Base-by-base conservation (phyloP, 1,140 invertebrate genomes). In the Atta cephalotes region DNA sequence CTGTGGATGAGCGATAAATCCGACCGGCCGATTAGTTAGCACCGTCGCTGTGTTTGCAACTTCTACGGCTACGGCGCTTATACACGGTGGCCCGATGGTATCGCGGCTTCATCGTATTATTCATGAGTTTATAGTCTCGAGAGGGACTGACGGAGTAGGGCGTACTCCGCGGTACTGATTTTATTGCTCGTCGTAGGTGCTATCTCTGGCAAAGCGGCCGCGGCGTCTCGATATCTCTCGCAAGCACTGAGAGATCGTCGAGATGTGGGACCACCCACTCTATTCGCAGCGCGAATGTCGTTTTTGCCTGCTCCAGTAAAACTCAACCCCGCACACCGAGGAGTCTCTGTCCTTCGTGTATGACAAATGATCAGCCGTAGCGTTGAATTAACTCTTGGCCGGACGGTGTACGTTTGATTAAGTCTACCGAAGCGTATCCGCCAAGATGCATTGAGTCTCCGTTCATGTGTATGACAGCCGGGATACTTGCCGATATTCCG, bases 301-400 rank as follows among this genome's bases (percentile, higher is more conserved):
- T 66, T 89, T 89, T 68, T 70, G 71, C 21, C 58, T 28, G 51
- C 56, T 7, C 62, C 14, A 25, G 51, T 35, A 35, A 89, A 89
- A 89, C 31, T 86, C 60, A 53, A 31, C 77, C 2, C 21, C 49
- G 68, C 21, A 28, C 49, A 18, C 45, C 25, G 25, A 51, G 71
- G 71, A 87, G 74, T 3, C 7, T 84, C 49, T 45, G 74, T 45
- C 35, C 72, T 76, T 89, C 79, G 85, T 58, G 79, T 74, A 82
- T 90, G 89, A 90, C 88, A 84, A 89, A 90, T 74, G 88, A 84
- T 74, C 85, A 25, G 12, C 66, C 85, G 63, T 87, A 87, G 84
- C 85, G 72, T 89, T 63, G 89, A 90, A 90, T 90, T 87, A 89
- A 87, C 74, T 89, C 80, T 39, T 14, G 76, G 78, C 53, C 51